Percentiles rank a stretch among this genome's conserved stretches.
These are phyloP conservation scores for Acropora yongei DNA, from an alignment of 64 coral and sea anemone species.

Conservation along the genomic window DNA sequence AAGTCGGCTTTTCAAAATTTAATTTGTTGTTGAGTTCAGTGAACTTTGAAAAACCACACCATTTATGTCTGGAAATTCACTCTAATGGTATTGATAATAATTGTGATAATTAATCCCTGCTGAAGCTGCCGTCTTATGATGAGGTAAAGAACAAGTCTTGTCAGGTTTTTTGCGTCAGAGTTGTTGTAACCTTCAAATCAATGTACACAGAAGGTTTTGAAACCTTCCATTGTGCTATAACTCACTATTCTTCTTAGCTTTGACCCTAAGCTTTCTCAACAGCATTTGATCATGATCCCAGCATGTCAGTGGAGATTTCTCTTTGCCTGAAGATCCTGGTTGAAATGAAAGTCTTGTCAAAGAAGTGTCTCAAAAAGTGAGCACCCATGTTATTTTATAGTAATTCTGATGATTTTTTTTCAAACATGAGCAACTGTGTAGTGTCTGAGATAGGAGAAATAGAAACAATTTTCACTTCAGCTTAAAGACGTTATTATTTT, in stretches of 20 bases:
- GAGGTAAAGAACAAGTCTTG: no score
- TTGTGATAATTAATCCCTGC: no score
- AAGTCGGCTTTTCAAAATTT: no score
- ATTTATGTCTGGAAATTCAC: no score
- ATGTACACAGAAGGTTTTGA: neutral
- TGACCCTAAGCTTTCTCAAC: neutral
- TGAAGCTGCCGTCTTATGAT: no score
- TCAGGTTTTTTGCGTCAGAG: no score
- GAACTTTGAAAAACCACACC: no score
- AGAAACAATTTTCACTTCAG: neutral
- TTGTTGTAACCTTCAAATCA: neutral
- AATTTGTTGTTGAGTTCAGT: no score
- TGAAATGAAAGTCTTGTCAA: slow-evolving; percentile 76
- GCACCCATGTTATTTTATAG: neutral
- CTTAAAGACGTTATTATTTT: no score
- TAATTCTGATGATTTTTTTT: neutral
- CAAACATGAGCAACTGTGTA: neutral
- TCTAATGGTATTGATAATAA: no score
- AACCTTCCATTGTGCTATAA: neutral
- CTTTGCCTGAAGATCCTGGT: slow-evolving; percentile 87
- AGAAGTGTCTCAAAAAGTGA: slow-evolving; percentile 77
- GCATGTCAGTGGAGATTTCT: slow-evolving; percentile 69
- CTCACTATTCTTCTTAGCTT: neutral
- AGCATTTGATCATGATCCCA: slow-evolving; percentile 72
- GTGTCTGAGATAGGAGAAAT: neutral